phyloP scores from a whole-genome alignment of 2,113 vertebrate genomes.

The human region GRCh38 chr16:6795001-6795500 shows the following conservation, averaged over 20 bases:
- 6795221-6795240: neutral
- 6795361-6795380: neutral
- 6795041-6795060: neutral
- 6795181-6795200: neutral
- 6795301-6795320: neutral
- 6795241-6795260: neutral
- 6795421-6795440: neutral
- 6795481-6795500: too few species aligned
- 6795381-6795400: fast-evolving
- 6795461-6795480: neutral
- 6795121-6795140: neutral
- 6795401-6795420: neutral
- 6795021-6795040: neutral
- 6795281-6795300: too few species aligned
- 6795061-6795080: neutral
- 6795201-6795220: neutral
- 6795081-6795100: neutral
- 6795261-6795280: neutral
- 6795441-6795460: neutral
- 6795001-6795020: neutral
- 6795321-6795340: neutral
- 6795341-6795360: neutral
- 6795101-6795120: neutral
- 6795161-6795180: neutral
- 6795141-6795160: neutral